Conservation (phyloP, 2,113 vertebrate species). For the Chionodraco myersi region DNA sequence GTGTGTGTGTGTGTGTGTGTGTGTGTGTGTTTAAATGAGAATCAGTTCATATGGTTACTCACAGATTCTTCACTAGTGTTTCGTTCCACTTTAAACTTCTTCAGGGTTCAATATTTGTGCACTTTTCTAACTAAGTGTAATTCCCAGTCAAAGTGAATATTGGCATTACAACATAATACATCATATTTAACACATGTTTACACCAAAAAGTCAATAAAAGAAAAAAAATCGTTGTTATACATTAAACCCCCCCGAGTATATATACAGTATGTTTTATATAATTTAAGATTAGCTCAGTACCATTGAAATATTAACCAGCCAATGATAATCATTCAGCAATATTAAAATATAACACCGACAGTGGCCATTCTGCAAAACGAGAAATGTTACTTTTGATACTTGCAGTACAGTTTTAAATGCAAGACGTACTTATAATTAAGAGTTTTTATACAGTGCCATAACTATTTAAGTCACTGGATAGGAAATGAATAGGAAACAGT, state of each 20-base stretch:
- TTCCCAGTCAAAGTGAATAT: too few relatives aligned
- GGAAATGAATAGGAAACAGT: not conserved
- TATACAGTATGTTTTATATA: not conserved
- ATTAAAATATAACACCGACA: not conserved
- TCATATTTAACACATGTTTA: not conserved
- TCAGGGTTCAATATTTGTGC: too few relatives aligned
- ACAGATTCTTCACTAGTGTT: not conserved
- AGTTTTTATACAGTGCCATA: too few relatives aligned
- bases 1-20: not conserved
- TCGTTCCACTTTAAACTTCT: too few relatives aligned
- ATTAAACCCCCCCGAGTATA: not conserved
- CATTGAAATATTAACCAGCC: not conserved
- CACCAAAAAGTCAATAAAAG: not conserved
- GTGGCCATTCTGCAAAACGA: too few relatives aligned
- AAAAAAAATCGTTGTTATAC: not conserved
- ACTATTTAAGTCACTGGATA: too few relatives aligned
- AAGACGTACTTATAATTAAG: not conserved
- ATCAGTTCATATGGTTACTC: conserved; percentile 8
- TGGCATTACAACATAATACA: too few relatives aligned
- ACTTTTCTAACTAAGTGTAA: too few relatives aligned
- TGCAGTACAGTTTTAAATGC: not conserved
- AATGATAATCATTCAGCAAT: too few relatives aligned
- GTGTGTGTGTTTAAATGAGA: conserved; percentile 22
- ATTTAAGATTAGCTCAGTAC: not conserved
- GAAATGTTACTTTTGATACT: too few relatives aligned